phyloP scores from a whole-genome alignment of 1,140 invertebrate species.

The Nylanderia fulva region DNA sequence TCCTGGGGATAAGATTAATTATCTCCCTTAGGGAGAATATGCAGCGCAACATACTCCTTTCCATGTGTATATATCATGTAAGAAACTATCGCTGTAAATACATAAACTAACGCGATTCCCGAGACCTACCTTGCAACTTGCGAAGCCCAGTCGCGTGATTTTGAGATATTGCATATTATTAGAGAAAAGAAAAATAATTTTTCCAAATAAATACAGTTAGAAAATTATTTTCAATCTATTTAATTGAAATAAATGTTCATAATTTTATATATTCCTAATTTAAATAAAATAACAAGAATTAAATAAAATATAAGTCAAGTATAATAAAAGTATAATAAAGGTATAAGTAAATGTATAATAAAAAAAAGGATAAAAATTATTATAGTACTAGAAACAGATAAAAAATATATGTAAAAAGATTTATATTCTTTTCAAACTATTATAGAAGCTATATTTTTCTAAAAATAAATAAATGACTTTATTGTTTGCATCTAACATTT shows the following conservation, averaged over 20 bases:
- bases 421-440: no score
- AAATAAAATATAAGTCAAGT: background rate
- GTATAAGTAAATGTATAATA: no score
- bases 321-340: background rate
- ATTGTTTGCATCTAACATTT: background rate
- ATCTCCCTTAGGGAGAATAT: background rate
- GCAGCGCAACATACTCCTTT: slow-evolving; percentile 21
- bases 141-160: slow-evolving; percentile 54
- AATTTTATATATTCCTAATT: background rate
- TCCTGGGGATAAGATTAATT: slow-evolving; percentile 75
- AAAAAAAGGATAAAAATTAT: no score
- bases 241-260: background rate
- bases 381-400: no score
- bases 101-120: slow-evolving; percentile 30
- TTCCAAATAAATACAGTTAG: background rate
- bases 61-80: background rate
- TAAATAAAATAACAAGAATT: background rate
- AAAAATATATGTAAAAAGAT: no score
- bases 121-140: slow-evolving; percentile 77
- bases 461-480: background rate
- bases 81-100: slow-evolving; percentile 75
- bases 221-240: background rate
- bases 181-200: slow-evolving; percentile 5
- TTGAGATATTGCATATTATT: slow-evolving; percentile 54
- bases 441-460: no score